Evolutionary conservation across 2,888 invertebrate genomes (phyloP).

Genomic region (Dioctria linearis): DNA sequence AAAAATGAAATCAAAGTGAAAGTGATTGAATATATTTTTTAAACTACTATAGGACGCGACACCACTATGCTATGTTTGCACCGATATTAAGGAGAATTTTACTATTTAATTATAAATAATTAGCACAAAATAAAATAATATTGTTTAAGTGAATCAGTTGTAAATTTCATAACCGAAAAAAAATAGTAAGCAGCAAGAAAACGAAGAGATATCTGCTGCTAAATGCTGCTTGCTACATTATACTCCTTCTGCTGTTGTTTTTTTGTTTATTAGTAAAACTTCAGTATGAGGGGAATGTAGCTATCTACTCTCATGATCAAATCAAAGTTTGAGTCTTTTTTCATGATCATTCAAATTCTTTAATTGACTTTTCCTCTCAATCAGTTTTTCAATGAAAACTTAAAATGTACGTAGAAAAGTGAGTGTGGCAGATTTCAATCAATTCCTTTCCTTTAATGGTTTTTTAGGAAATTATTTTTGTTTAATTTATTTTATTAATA

Average conservation of each 20-base stretch:
- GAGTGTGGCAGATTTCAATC: background rate
- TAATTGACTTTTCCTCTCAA: slow-evolving; percentile 6
- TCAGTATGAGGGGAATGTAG: slow-evolving; percentile 19
- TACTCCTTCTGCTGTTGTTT: too few relatives aligned
- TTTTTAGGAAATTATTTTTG: slow-evolving; percentile 29
- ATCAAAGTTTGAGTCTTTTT: background rate
- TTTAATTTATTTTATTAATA: slow-evolving; percentile 48
- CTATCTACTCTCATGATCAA: slow-evolving; percentile 24
- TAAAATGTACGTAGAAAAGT: background rate
- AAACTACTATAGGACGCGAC: background rate
- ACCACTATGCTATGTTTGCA: slow-evolving; percentile 35
- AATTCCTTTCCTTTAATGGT: background rate
- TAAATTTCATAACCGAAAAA: slow-evolving; percentile 23
- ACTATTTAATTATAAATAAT: slow-evolving; percentile 26
- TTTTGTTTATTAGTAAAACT: slow-evolving; percentile 35
- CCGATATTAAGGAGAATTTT: slow-evolving; percentile 28
- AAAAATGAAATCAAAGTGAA: slow-evolving; percentile 19
- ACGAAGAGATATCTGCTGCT: slow-evolving; percentile 30
- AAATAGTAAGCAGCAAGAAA: background rate
- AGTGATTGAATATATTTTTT: slow-evolving; percentile 47
- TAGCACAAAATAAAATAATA: slow-evolving; percentile 30
- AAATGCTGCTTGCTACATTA: background rate
- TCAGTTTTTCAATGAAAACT: slow-evolving; percentile 19
- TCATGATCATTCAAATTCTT: background rate
- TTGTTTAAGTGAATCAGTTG: slow-evolving; percentile 35